Evolutionary conservation across 1,140 invertebrate species (phyloP).

Genomic region (Drosophila kikkawai): DNA sequence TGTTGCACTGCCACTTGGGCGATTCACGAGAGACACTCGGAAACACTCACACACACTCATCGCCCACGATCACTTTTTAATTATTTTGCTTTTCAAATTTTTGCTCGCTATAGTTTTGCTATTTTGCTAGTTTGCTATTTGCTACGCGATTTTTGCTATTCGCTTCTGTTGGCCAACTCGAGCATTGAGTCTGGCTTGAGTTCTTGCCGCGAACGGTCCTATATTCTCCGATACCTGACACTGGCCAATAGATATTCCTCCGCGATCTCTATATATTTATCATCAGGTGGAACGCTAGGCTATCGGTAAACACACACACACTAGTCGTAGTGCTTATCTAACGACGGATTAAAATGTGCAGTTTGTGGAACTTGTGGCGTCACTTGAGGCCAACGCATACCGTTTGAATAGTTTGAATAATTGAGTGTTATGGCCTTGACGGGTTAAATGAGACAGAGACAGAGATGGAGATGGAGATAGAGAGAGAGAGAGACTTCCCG

Average conservation of each 20-base stretch:
- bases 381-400: background rate
- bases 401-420: constrained; percentile 17
- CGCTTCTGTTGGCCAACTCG: constrained; percentile 70
- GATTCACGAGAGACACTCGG: constrained; percentile 4
- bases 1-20: background rate
- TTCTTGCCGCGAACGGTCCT: constrained; percentile 75
- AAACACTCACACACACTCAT: constrained; percentile 3
- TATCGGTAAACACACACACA: constrained; percentile 12
- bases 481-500: constrained; percentile 11
- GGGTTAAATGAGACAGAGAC: constrained; percentile 3
- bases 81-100: constrained; percentile 32
- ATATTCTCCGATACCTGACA: constrained; percentile 4
- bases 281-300: no score
- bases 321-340: constrained; percentile 7
- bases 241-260: background rate
- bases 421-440: constrained; percentile 33
- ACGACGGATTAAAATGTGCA: constrained; percentile 3
- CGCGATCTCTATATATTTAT: background rate
- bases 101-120: constrained; percentile 10
- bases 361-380: constrained; percentile 2
- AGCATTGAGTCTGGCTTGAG: constrained; percentile 77
- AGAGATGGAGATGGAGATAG: background rate
- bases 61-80: constrained; percentile 18
- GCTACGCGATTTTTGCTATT: constrained; percentile 31
- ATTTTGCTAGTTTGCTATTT: constrained; percentile 20